Base-by-base conservation (phyloP, 2,888 invertebrate species). In the Anticlea derivata region DNA sequence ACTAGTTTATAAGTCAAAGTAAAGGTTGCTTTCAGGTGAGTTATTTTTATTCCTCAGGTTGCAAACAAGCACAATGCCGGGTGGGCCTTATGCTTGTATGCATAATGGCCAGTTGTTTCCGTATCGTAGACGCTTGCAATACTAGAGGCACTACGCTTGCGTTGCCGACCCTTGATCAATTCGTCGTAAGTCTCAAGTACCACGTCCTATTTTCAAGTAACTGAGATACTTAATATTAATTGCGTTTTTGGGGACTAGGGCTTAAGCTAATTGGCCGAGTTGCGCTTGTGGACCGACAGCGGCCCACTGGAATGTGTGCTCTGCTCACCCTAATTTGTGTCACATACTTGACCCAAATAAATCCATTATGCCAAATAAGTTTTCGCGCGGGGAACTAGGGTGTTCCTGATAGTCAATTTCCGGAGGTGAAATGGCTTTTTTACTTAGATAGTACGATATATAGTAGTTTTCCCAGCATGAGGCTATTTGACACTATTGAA, bases 291-390 rank as follows among this genome's bases (percentile, higher is more conserved):
- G 17, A 17, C 40, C 27, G 22, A 40, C 13, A 6, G 34, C 33
- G 30, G 34, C 27, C 47, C 41, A 35, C 53, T 10, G 20, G 40
- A 60, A 52, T 60, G 57, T 59, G 40, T 43, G 41, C 51, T 57
- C 58, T 43, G 41, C 51, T 57, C 58, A 58, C 63, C 70, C 63
- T 66, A 69, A 65, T 70, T 69, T 65, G 52, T 48, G 63, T 64
- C 61, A 64, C 62, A 45, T 34, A 65, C 66, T 72, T 70, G 75
- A 74, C 75, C 75, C 45, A 68, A 70, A 70, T 73, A 70, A 68
- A 66, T 68, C 56, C 61, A 55, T 61, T 63, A 53, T 60, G 59
- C 50, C 57, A 60, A 55, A 61, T 49, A 61, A 55, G 41, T 41
- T 41, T 39, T 50, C 10, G 34, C 10, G n/a, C 13, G 17, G 31